These are phyloP conservation scores for Phortica variegata DNA, from an alignment of 1,140 invertebrate species.

Conservation along the genomic window DNA sequence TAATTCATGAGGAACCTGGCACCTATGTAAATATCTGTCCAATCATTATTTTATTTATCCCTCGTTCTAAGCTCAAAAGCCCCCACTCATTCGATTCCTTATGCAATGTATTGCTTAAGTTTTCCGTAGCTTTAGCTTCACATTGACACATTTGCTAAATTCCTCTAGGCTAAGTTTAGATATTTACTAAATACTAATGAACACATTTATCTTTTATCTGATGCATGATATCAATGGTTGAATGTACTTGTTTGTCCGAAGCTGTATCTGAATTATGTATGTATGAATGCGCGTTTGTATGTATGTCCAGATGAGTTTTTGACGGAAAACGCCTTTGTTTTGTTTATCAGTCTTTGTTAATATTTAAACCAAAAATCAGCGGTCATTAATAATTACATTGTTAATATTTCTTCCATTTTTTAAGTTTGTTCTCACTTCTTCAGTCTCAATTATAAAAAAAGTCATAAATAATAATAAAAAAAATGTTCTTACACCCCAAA, in stretches of 20 bases:
- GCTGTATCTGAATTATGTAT: slow-evolving; percentile 21
- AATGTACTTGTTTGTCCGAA: slow-evolving; percentile 5
- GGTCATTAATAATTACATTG: slow-evolving; percentile 28
- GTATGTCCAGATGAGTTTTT: slow-evolving; percentile 4
- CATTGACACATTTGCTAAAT: slow-evolving; percentile 20
- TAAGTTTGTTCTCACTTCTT: slow-evolving; percentile 50
- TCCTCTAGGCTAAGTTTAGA: slow-evolving; percentile 5
- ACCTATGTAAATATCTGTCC: slow-evolving; percentile 49
- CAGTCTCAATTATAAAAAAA: slow-evolving; percentile 46
- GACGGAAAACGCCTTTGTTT: slow-evolving; percentile 46
- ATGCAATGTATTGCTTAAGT: slow-evolving; percentile 9
- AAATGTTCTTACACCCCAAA: slow-evolving; percentile 15
- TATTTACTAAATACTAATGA: slow-evolving; percentile 52
- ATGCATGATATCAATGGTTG: slow-evolving; percentile 5
- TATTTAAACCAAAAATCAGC: slow-evolving; percentile 54
- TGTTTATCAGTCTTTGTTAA: slow-evolving; percentile 53
- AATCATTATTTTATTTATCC: slow-evolving; percentile 43
- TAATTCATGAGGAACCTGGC: slow-evolving; percentile 52
- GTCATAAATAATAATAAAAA: slow-evolving; percentile 21
- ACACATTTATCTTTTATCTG: slow-evolving; percentile 35
- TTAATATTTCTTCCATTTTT: slow-evolving; percentile 27
- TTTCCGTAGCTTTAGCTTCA: slow-evolving; percentile 4
- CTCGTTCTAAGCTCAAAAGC: too few species aligned
- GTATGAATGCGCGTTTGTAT: slow-evolving; percentile 23
- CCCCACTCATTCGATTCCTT: slow-evolving; percentile 32